phyloP scores from a whole-genome alignment of 2,113 vertebrate species.

The Glaucidium brasilianum region DNA sequence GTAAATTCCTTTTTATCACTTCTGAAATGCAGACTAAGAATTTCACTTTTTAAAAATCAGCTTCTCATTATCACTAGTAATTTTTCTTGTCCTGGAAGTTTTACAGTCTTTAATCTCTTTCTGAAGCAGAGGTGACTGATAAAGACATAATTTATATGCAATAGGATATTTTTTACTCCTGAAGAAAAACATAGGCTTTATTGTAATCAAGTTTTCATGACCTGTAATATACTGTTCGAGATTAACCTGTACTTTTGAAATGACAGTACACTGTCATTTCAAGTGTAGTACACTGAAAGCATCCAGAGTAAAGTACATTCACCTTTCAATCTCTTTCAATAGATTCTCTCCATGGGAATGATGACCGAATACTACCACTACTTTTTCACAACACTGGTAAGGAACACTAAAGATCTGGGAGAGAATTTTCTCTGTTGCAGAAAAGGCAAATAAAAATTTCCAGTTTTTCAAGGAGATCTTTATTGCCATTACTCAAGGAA shows the following conservation, averaged over 20 bases:
- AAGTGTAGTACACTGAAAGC: not conserved
- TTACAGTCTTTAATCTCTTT: not conserved
- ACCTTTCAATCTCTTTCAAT: slow-evolving; percentile 28
- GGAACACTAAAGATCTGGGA: not conserved
- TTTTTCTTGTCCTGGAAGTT: slow-evolving; percentile 1
- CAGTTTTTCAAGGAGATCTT: not conserved
- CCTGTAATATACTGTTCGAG: not conserved
- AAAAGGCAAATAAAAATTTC: not conserved
- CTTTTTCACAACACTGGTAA: slow-evolving; percentile 97
- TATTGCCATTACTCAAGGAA: not conserved
- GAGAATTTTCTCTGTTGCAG: not conserved
- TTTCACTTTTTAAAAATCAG: not conserved
- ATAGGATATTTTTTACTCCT: not conserved
- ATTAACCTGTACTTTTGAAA: not conserved
- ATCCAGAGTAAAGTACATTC: not conserved
- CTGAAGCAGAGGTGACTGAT: not conserved
- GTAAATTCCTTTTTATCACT: not conserved
- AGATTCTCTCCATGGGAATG: slow-evolving; percentile 99
- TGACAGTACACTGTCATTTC: too few relatives aligned
- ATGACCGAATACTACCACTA: slow-evolving; percentile 99
- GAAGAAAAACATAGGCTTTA: not conserved
- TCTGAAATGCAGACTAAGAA: not conserved
- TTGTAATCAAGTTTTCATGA: not conserved
- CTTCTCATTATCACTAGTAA: not conserved
- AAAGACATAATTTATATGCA: not conserved